Evolutionary conservation across 1,140 invertebrate genomes (phyloP), one percentile per base, ranked within the genome.

Genomic region (Muscidifurax raptorellus): DNA sequence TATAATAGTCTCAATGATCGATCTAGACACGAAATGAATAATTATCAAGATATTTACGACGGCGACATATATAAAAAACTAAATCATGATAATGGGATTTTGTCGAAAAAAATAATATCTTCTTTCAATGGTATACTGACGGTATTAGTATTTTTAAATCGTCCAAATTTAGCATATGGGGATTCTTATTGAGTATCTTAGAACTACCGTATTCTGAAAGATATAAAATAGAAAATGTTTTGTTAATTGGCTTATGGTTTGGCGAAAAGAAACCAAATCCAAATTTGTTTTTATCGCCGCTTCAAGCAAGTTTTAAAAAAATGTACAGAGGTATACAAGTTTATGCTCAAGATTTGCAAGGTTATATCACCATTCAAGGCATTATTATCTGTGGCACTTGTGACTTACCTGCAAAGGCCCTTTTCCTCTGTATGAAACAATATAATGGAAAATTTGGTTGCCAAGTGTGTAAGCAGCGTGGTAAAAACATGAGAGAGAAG

Each of bases 171-270:
- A 44, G 18, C 3, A 74, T 85, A 7, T 86, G 86, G 86, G 80
- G 72, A 18, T 52, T 85, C 22, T 83, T 79, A 74, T 67, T 87
- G 30, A 59, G 32, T 5, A 83, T 85, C 2, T 83, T 83, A 36
- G 83, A 86, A 76, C 22, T 86, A 32, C 83, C 86, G 4, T 85
- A 78, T 30, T 71, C 18, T 22, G 28, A 83, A 79, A 80, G 86
- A 71, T 83, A 76, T 27, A 87, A 52, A 67, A 44, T 83, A 22
- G 77, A 86, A 59, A 86, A 86, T 36, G 25, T 76, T 4, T 72
- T 87, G 9, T 22, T 87, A 10, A 80, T 67, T 25, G 86, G 40
- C 36, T 52, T 87, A 74, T 87, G 86, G 86, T 84, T 85, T 72
- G 83, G 83, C 30, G n/a, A 47, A 59, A 44, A 86, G 10, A 84